These are phyloP conservation scores for Pristiophorus japonicus DNA, from an alignment of 2,113 vertebrate species.

Conservation along the genomic window DNA sequence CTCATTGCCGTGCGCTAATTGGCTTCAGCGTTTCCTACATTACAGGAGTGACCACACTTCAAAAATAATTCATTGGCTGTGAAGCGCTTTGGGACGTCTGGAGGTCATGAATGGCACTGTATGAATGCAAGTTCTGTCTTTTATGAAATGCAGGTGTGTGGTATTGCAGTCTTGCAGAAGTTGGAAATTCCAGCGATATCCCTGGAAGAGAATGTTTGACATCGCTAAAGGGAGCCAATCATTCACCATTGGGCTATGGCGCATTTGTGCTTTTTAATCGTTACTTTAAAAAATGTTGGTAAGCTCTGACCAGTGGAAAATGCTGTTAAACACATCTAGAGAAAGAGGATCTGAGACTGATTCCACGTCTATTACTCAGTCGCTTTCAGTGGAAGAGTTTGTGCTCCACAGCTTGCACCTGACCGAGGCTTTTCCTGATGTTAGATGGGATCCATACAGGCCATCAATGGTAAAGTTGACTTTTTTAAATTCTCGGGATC, in stretches of 20 bases:
- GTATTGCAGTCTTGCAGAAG: background rate
- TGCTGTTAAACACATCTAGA: background rate
- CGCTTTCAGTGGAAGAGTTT: background rate
- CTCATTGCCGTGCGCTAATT: too few species aligned
- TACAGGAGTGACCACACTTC: background rate
- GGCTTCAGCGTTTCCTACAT: background rate
- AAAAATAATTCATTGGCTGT: background rate
- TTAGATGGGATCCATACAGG: background rate
- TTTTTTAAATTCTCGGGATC: background rate
- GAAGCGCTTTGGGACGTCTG: background rate
- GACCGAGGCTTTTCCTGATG: background rate
- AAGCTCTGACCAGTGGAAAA: background rate
- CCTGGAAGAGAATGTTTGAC: background rate
- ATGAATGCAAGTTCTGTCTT: background rate
- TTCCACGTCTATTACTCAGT: background rate
- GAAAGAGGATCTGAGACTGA: too few species aligned
- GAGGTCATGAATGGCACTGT: background rate
- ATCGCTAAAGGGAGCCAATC: background rate
- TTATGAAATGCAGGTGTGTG: background rate
- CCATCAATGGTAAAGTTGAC: background rate
- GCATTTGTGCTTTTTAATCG: background rate
- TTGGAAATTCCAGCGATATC: background rate
- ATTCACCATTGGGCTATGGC: background rate
- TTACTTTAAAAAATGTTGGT: background rate
- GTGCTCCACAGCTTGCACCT: background rate